phyloP scores from a whole-genome alignment of 2,888 invertebrate genomes.

The Ferrisia virgata region DNA sequence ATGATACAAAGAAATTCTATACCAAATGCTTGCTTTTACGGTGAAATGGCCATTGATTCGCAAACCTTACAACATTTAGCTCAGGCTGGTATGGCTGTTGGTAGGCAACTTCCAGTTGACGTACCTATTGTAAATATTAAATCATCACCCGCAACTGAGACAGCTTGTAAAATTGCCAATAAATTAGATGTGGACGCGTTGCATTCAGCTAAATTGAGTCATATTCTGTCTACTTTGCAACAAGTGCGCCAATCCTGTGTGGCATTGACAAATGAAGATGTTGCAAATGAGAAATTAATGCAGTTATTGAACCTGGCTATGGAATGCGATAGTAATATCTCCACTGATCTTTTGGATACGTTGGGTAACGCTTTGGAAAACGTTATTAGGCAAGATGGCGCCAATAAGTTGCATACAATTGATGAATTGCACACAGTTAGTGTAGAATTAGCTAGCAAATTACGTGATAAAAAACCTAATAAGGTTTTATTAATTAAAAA shows the following conservation, averaged over 20 bases:
- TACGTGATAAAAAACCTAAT: background rate
- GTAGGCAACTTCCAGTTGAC: constrained; percentile 62
- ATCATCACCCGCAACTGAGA: constrained; percentile 53
- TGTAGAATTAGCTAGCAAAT: background rate
- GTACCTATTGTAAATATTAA: constrained; percentile 63
- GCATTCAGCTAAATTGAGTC: constrained; percentile 55
- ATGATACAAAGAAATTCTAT: constrained; percentile 54
- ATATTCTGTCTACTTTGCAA: constrained; percentile 52
- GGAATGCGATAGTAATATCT: background rate
- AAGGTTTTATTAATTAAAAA: constrained; percentile 55
- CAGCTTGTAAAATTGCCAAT: constrained; percentile 50
- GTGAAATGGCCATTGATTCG: constrained; percentile 63
- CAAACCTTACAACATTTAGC: constrained; percentile 65
- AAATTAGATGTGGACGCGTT: constrained; percentile 54
- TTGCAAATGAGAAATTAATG: background rate
- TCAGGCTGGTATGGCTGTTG: constrained; percentile 67
- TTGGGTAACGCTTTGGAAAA: constrained; percentile 6
- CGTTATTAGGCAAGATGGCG: background rate
- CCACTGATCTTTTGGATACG: background rate
- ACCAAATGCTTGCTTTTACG: constrained; percentile 54
- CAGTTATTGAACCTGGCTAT: background rate
- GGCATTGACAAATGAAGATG: background rate
- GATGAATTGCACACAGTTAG: background rate
- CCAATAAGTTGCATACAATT: background rate
- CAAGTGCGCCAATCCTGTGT: background rate